Conservation (phyloP, 2,888 invertebrate species). For the Tolmerus cingulatus region DNA sequence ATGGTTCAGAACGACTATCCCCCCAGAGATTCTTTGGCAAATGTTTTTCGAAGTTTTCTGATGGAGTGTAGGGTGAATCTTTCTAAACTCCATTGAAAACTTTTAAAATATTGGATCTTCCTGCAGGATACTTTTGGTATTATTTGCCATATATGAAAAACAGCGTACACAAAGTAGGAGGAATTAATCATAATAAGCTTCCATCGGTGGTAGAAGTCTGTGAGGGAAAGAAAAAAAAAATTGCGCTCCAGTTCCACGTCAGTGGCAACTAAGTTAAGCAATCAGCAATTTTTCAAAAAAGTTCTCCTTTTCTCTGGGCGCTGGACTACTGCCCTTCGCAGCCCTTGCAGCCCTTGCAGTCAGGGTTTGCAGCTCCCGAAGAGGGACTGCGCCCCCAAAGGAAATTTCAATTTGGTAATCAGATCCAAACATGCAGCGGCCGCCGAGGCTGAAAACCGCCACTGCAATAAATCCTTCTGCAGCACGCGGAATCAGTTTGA, state of each 20-base stretch:
- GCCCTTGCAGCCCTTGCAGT: background rate
- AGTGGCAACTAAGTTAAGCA: background rate
- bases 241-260: background rate
- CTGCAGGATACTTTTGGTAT: background rate
- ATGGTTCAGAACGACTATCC: background rate
- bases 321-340: background rate
- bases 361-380: background rate
- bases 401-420: constrained; percentile 38
- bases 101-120: background rate
- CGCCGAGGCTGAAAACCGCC: background rate
- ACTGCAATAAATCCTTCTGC: constrained; percentile 20
- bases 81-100: background rate
- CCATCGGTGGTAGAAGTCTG: background rate
- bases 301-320: background rate
- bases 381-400: background rate
- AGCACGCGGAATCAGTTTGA: background rate
- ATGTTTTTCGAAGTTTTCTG: background rate
- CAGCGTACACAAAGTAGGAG: background rate
- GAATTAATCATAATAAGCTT: background rate
- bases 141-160: background rate
- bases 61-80: background rate
- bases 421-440: constrained; percentile 8
- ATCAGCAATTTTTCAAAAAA: background rate
- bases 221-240: background rate
- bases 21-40: background rate